Evolutionary conservation across 2,888 invertebrate genomes (phyloP), one percentile per base, ranked within the genome.

Genomic region (Exephanes ischioxanthus): DNA sequence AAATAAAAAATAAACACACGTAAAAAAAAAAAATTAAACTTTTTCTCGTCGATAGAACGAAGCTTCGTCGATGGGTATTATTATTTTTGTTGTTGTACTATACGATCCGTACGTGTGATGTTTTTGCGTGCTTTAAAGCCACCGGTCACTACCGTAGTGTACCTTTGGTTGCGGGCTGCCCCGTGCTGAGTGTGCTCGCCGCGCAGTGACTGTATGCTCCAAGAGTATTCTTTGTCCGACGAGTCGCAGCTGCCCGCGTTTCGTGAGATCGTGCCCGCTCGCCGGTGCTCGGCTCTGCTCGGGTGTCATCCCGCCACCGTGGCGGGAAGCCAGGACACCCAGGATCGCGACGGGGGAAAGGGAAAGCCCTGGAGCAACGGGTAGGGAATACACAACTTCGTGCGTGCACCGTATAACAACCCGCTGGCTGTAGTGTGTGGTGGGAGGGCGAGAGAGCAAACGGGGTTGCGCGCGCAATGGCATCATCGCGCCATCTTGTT

Each of bases 131-230:
- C 51, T 67, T 77, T 26, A 67, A 70, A 75, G 71, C 80, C 68
- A 82, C 79, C 84, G 86, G 84, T 84, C 84, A 86, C 87, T 87
- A 66, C 70, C 72, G 81, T 9, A 83, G 87, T 89, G 90, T 93
- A 94, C 93, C 94, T 94, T 94, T 94, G 93, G 94, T 93, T 94
- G 92, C 93, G 92, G 92, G 92, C 92, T 92, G 92, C 90, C 92
- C 93, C 93, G 93, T 93, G 93, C 91, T 92, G 93, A 92, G 93
- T 93, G 93, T 93, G 93, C 93, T 93, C 91, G 93, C 93, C 92
- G 92, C 93, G 93, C 93, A 92, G 90, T 93, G 93, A 92, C 93
- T 93, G 93, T 93, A 89, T 90, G 90, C 90, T 89, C 92, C 91
- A 88, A 90, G 89, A 91, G 93, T 91, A 93, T 93, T 93, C 93